Conservation (phyloP, 2,113 vertebrate species). For the Catagonus wagneri region DNA sequence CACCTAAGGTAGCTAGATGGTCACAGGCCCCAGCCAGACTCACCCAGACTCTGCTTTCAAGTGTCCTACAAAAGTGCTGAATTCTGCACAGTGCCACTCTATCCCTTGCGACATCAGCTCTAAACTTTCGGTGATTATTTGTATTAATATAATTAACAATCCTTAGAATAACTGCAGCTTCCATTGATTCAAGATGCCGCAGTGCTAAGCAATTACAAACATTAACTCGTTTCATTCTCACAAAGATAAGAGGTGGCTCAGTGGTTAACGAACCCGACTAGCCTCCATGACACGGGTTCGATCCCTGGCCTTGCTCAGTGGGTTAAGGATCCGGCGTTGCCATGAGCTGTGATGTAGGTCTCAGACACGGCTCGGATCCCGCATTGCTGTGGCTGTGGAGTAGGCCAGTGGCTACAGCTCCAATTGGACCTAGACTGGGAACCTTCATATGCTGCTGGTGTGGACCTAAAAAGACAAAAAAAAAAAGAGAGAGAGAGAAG, state of each 20-base stretch:
- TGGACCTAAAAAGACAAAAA: no score
- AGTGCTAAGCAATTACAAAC: not conserved
- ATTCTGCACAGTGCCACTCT: not conserved
- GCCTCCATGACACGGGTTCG: no score
- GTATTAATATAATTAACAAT: not conserved
- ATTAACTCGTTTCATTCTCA: not conserved
- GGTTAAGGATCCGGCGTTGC: no score
- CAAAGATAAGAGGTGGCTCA: not conserved
- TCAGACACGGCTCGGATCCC: no score
- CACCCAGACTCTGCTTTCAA: not conserved
- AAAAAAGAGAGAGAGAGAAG: no score
- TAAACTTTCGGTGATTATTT: not conserved
- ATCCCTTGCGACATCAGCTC: not conserved
- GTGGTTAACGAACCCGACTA: no score
- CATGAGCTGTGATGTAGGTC: no score
- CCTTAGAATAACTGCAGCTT: not conserved
- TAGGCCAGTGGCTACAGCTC: no score
- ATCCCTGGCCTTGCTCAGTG: no score
- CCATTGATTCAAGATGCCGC: not conserved
- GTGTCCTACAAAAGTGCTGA: not conserved
- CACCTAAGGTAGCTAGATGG: not conserved
- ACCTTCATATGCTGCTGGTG: no score
- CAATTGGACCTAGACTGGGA: no score
- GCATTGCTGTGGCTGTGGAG: no score
- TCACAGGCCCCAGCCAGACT: not conserved